Conservation (phyloP, 2,113 vertebrate genomes). For the Hipposideros armiger region DNA sequence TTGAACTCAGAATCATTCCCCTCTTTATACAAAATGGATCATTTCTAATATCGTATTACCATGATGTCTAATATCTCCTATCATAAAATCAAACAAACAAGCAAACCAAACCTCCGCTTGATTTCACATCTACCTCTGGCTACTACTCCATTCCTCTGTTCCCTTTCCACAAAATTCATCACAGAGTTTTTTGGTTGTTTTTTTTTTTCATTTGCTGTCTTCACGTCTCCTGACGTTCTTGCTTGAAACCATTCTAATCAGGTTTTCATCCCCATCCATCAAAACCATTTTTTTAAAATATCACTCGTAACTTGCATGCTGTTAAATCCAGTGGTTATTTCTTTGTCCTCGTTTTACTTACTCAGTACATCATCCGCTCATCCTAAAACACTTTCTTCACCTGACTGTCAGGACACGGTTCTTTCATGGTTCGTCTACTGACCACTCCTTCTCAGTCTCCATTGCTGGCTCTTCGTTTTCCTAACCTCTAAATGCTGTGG, state of each 20-base stretch:
- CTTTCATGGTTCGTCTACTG: neutral
- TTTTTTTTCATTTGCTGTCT: neutral
- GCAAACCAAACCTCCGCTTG: neutral
- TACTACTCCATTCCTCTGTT: neutral
- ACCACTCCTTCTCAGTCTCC: neutral
- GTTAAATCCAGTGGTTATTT: neutral
- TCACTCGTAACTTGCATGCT: neutral
- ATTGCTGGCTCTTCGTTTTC: neutral
- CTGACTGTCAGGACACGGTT: neutral
- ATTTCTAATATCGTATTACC: neutral
- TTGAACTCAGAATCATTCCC: neutral
- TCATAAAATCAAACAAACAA: neutral
- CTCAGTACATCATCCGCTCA: neutral
- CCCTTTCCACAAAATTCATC: neutral
- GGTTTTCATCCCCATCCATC: neutral
- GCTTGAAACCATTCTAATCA: neutral
- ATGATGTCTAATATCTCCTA: neutral
- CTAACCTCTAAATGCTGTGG: neutral
- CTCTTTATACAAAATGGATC: neutral
- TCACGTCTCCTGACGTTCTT: neutral
- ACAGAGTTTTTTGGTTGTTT: neutral
- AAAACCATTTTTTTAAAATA: neutral
- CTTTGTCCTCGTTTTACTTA: conserved; percentile 6
- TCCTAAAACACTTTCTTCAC: neutral
- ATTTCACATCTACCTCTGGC: neutral